Evolutionary conservation across 1,140 invertebrate genomes (phyloP).

Genomic region (Trichomalopsis sarcophagae): DNA sequence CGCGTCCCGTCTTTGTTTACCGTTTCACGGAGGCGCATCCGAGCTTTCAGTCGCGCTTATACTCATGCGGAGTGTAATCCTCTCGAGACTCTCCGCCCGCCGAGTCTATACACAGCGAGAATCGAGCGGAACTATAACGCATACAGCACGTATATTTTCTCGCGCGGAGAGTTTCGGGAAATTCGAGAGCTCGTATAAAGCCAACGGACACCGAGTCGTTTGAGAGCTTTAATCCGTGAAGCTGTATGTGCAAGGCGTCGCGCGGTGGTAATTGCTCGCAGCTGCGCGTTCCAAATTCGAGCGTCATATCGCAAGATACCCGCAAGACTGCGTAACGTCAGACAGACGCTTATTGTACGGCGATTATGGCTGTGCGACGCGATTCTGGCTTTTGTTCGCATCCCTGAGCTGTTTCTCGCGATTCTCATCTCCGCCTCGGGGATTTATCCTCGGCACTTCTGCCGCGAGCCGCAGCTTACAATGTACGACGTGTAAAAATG

Average conservation of each 20-base stretch:
- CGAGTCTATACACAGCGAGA: background rate
- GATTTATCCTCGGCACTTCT: too few species aligned
- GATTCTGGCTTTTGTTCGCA: too few species aligned
- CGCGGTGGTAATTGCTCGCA: conserved; percentile 33
- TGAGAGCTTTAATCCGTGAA: background rate
- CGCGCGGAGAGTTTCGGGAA: background rate
- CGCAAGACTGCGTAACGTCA: background rate
- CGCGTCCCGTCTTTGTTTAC: background rate
- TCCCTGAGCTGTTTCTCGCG: too few species aligned
- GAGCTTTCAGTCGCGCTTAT: background rate
- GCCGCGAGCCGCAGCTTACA: too few species aligned
- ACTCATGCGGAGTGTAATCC: background rate
- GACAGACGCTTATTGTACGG: background rate
- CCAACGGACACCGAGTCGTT: background rate
- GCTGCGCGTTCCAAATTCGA: conserved; percentile 28
- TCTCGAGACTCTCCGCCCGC: too few species aligned
- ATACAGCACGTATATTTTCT: too few species aligned
- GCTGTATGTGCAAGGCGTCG: background rate
- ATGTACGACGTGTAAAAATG: too few species aligned
- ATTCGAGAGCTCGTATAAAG: background rate
- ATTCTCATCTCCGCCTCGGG: too few species aligned
- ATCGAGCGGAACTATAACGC: background rate
- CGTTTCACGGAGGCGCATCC: background rate
- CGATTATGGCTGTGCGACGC: background rate
- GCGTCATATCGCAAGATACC: background rate